Conservation (phyloP, 2,797 vertebrate genomes). For the Acanthornis magna region DNA sequence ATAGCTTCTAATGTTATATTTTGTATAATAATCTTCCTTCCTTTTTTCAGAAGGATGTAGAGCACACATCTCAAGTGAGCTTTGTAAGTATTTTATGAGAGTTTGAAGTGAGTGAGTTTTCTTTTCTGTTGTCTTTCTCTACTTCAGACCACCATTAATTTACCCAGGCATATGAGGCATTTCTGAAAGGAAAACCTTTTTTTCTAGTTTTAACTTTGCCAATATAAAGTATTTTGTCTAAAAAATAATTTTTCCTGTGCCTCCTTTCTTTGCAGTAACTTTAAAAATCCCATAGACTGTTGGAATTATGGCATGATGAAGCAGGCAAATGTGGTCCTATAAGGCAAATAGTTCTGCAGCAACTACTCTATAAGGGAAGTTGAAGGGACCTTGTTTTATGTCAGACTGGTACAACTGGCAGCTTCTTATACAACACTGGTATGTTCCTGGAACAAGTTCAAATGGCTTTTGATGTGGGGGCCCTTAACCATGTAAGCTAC, state of each 20-base stretch:
- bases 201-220: neutral
- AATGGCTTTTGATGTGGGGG: neutral
- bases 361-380: neutral
- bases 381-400: slow-evolving; percentile 2
- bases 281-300: neutral
- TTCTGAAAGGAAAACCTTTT: neutral
- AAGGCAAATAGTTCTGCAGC: neutral
- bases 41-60: neutral
- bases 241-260: neutral
- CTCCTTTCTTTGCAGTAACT: neutral
- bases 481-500: neutral
- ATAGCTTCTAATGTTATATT: neutral
- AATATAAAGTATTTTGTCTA: neutral
- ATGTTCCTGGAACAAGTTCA: neutral
- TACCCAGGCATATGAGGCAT: neutral
- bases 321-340: neutral
- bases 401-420: neutral
- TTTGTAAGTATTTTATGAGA: neutral
- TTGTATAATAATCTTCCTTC: neutral
- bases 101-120: neutral
- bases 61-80: neutral
- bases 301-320: neutral
- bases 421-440: neutral
- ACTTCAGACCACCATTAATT: neutral
- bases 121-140: neutral